phyloP scores from a whole-genome alignment of 2,888 invertebrate genomes.

The Anthophora plumipes region DNA sequence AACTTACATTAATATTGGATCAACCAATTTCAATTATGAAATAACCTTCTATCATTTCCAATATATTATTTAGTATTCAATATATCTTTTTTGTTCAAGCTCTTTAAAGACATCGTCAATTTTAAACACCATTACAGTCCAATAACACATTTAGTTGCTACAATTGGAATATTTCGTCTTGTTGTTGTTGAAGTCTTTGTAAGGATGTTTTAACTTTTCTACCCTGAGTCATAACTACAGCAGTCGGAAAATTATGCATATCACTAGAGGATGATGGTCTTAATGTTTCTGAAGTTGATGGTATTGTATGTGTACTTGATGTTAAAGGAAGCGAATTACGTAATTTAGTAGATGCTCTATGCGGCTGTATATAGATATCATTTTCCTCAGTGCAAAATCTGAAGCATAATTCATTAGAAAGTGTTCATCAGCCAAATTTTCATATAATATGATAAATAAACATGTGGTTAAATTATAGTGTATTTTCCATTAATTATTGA shows the following conservation, averaged over 20 bases:
- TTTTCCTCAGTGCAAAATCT: slow-evolving; percentile 87
- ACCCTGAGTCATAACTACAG: slow-evolving; percentile 92
- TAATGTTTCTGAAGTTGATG: slow-evolving; percentile 81
- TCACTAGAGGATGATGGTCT: slow-evolving; percentile 86
- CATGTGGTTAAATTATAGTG: not conserved
- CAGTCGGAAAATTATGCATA: slow-evolving; percentile 84
- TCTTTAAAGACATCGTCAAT: slow-evolving; percentile 66
- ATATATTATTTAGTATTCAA: slow-evolving; percentile 53
- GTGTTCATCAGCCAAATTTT: not conserved
- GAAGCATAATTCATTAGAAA: slow-evolving; percentile 27
- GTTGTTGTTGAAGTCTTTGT: slow-evolving; percentile 92
- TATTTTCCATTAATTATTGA: slow-evolving; percentile 15
- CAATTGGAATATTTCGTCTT: slow-evolving; percentile 96
- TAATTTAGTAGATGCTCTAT: slow-evolving; percentile 86
- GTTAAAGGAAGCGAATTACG: slow-evolving; percentile 86
- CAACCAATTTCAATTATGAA: slow-evolving; percentile 55
- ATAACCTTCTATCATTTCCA: slow-evolving; percentile 54
- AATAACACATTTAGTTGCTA: slow-evolving; percentile 86
- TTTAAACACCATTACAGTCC: slow-evolving; percentile 61
- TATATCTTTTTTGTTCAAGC: slow-evolving; percentile 59
- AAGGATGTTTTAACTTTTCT: slow-evolving; percentile 92
- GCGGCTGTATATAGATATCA: slow-evolving; percentile 86
- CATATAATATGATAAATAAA: not conserved
- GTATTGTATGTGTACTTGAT: slow-evolving; percentile 83
- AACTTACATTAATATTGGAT: slow-evolving; percentile 60